These are phyloP conservation scores for Drosophila koepferae DNA, from an alignment of 2,888 invertebrate genomes.

Conservation along the genomic window DNA sequence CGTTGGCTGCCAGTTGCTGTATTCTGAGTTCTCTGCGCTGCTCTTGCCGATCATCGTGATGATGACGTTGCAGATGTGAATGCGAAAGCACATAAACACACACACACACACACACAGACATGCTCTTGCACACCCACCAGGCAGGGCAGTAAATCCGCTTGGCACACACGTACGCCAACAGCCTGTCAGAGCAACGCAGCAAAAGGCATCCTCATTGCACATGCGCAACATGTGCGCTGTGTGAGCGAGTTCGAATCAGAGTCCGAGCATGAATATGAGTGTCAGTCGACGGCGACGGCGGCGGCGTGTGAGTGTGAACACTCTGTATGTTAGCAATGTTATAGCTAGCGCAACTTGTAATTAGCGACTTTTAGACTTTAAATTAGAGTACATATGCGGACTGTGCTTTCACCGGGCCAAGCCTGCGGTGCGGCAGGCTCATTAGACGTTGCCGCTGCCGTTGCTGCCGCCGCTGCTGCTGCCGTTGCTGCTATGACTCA, in stretches of 20 bases:
- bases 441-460: conserved; percentile 53
- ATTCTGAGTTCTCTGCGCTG: conserved; percentile 1
- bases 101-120: conserved; percentile 19
- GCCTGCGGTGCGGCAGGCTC: conserved; percentile 53
- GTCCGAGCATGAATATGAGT: conserved; percentile 23
- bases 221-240: conserved; percentile 67
- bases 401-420: conserved; percentile 64
- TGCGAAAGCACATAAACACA: conserved; percentile 25
- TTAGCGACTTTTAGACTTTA: conserved; percentile 63
- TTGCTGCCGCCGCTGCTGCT: conserved; percentile 11
- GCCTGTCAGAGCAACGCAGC: conserved; percentile 48
- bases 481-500: conserved; percentile 51
- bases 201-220: conserved; percentile 67
- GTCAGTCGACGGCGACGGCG: conserved; percentile 2
- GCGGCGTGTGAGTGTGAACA: conserved; percentile 25
- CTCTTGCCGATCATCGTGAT: conserved; percentile 44
- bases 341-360: conserved; percentile 54
- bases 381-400: conserved; percentile 68
- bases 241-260: conserved; percentile 18
- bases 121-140: conserved; percentile 41
- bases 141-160: conserved; percentile 67
- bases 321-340: conserved; percentile 6
- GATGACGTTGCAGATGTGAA: conserved; percentile 66
- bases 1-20: conserved; percentile 42
- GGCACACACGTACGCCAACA: conserved; percentile 69